Evolutionary conservation across 2,797 vertebrate genomes (phyloP), one percentile per base, ranked within the genome.

Genomic region (Pseudomugil gertrudae): DNA sequence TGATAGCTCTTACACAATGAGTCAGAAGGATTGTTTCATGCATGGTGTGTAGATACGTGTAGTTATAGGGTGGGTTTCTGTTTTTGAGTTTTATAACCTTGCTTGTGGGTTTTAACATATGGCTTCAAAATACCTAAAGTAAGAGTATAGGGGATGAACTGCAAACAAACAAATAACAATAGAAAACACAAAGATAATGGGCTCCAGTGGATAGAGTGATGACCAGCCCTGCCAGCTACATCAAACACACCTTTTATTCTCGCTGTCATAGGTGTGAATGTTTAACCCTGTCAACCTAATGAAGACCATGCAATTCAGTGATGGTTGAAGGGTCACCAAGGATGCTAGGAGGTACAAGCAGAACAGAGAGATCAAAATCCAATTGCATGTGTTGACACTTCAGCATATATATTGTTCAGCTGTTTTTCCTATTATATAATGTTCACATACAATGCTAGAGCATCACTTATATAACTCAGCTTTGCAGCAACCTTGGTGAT

Each of bases 381-480:
- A 21, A 4, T 24, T 47, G 43, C 71, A 50, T 50, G 50, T 78
- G 36, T 66, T 58, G 26, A 3, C 3, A 26, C 33, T 40, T 63
- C 32, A 61, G 35, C 69, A 50, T 35, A 23, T 61, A 47, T 68
- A 32, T 38, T 64, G 30, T 54, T 15, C 63, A 65, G 61, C 57
- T 69, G 9, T 70, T 66, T 73, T 21, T 52, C 35, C 57, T 36
- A 45, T 79, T 78, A 65, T 47, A 58, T 80, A 79, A 79, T 40
- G 51, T 68, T 21, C 51, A 48, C 77, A 78, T 67, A 54, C 26
- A 17, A 27, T 76, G 57, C 59, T 79, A 57, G 76, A 74, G 57
- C 64, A 70, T 1, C 40, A 63, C 60, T 92, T 91, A 80, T 79
- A 65, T 82, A 87, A 90, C 69, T 21, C 1, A 10, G 43, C 21